A percentile compares a stretch with the other conserved stretches of the same genome.
These are phyloP conservation scores for Neoitamus cyanurus DNA, from an alignment of 2,888 invertebrate species.

Conservation along the genomic window DNA sequence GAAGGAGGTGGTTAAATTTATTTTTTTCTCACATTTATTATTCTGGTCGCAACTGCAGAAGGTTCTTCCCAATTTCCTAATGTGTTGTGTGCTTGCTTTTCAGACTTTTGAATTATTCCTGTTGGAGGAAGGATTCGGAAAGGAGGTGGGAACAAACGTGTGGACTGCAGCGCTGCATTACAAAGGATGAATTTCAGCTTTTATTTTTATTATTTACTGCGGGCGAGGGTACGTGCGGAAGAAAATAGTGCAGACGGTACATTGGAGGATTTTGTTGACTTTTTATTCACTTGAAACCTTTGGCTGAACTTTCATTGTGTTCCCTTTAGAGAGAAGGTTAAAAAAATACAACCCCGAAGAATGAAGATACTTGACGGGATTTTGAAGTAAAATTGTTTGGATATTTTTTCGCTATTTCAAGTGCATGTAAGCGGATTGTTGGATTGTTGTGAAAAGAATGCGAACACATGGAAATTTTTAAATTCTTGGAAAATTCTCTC, in stretches of 20 bases:
- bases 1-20: not conserved
- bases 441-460: not conserved
- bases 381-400: not conserved
- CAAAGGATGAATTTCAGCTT: not conserved
- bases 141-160: not conserved
- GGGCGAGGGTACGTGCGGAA: not conserved
- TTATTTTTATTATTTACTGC: not conserved
- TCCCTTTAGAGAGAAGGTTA: not conserved
- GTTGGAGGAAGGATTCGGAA: not conserved
- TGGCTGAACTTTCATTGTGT: not conserved
- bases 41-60: not conserved
- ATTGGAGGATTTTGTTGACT: not conserved
- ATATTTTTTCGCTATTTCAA: not conserved
- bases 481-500: not conserved
- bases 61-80: conserved; percentile 19
- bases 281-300: not conserved
- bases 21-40: not conserved
- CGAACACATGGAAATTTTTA: not conserved
- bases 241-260: not conserved
- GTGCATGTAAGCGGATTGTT: not conserved
- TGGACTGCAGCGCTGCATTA: not conserved
- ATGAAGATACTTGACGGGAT: not conserved
- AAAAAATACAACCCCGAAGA: not conserved
- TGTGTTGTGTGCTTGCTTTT: not conserved
- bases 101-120: not conserved